Evolutionary conservation across 2,888 invertebrate species (phyloP), one percentile per base, ranked within the genome.

Genomic region (Stenichneumon culpator): DNA sequence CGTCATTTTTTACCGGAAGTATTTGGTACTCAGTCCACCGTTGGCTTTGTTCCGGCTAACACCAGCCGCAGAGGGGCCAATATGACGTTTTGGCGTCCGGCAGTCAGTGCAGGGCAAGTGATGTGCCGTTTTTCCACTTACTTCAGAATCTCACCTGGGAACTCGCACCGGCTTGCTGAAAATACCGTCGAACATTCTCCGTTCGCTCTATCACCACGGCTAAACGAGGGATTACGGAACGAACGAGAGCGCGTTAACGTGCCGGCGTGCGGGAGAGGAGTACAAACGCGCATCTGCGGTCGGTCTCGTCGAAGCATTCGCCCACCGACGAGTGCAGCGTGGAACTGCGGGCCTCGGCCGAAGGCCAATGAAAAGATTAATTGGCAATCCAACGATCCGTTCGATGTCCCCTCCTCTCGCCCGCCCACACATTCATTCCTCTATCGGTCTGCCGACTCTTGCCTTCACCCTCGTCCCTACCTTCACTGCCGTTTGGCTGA

Each of bases 361-460:
- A 54, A 60, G 77, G 63, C 63, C 84, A 72, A 77, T 84, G 73
- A 77, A 82, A 80, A 73, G 77, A 84, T 84, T 81, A 84, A 84
- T 84, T 81, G 80, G 67, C 84, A 84, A 81, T 84, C 68, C 70
- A 69, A 54, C 67, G 69, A 67, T 52, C 50, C 60, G 57, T 67
- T 19, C 78, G 44, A 69, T 79, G n/a, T 57, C 22, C 44, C 69
- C n/a, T 19, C 60, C 39, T 69, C 50, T 79, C 28, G 14, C 44
- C 39, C n/a, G 22, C 7, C 54, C 19, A 9, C 25, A 7, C 25
- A 22, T 22, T 11, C 22, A 4, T 57, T 57, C 25, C 25, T 57
- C 22, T 14, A 3, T 22, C 57, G 19, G 9, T 22, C 7, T 9
- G 16, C 11, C 54, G 44, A 0, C 52, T 47, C 28, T 36, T 74